Percentiles rank a stretch among this genome's conserved stretches.
Evolutionary conservation across 2,797 vertebrate species (phyloP).

Genomic region (Urosaurus nigricauda): DNA sequence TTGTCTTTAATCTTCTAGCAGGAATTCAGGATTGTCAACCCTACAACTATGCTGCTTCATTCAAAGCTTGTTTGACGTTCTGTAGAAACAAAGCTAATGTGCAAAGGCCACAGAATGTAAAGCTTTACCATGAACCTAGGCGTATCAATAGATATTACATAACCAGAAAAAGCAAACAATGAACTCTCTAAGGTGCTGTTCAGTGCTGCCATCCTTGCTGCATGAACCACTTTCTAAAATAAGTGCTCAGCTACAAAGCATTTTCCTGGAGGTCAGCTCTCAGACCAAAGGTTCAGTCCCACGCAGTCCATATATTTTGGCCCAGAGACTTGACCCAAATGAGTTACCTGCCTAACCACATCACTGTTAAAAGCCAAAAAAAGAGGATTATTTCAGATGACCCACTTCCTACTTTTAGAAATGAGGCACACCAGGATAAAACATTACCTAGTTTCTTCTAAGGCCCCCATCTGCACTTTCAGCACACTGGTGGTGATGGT

Average conservation of each 20-base stretch:
- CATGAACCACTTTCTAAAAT: background rate
- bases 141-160: background rate
- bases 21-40: background rate
- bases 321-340: background rate
- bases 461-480: background rate
- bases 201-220: background rate
- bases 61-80: slow-evolving; percentile 27
- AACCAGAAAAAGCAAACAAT: background rate
- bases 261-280: background rate
- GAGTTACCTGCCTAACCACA: background rate
- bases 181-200: background rate
- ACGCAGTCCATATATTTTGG: background rate
- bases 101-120: slow-evolving; percentile 31
- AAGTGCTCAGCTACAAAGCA: background rate
- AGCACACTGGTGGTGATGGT: background rate
- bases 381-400: background rate
- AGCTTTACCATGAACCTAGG: slow-evolving; percentile 35
- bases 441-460: background rate
- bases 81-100: slow-evolving; percentile 43
- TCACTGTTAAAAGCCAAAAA: background rate
- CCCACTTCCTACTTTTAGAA: background rate
- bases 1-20: slow-evolving; percentile 26
- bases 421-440: background rate
- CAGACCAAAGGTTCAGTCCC: background rate
- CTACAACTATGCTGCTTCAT: background rate